Percentiles rank a stretch among this genome's conserved stretches.
Evolutionary conservation across 1,140 invertebrate genomes (phyloP).

Genomic region (Stegodyphus dumicola): DNA sequence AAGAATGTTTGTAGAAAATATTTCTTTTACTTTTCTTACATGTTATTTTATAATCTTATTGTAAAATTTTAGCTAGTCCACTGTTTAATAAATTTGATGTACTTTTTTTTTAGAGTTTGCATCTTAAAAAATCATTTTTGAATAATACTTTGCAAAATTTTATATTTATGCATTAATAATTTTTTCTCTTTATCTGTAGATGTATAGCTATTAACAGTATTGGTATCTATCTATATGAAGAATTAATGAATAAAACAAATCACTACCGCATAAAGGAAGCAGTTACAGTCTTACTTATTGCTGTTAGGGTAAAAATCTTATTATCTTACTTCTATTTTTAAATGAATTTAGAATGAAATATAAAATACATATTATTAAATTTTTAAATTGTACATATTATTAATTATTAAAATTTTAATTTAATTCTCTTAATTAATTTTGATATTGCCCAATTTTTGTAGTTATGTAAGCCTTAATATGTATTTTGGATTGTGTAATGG

Average conservation of each 20-base stretch:
- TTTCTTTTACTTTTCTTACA: no score
- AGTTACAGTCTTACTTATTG: slow-evolving; percentile 85
- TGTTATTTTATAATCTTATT: no score
- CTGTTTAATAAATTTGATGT: no score
- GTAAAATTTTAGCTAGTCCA: no score
- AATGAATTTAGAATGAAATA: background rate
- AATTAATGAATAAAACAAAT: slow-evolving; percentile 75
- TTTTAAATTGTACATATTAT: background rate
- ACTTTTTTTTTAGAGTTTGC: no score
- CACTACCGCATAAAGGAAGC: slow-evolving; percentile 84
- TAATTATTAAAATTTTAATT: slow-evolving; percentile 36
- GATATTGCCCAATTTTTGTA: no score
- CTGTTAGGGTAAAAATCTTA: slow-evolving; percentile 77
- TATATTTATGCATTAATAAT: background rate
- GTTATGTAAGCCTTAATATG: no score
- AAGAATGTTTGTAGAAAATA: no score
- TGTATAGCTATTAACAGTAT: slow-evolving; percentile 90
- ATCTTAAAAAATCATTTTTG: background rate
- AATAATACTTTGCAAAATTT: background rate
- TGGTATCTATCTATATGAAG: slow-evolving; percentile 85
- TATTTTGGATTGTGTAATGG: no score
- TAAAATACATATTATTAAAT: background rate
- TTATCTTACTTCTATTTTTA: background rate
- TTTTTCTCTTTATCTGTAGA: slow-evolving; percentile 63
- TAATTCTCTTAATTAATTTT: background rate